phyloP scores from a whole-genome alignment of 1,140 invertebrate species.

The Diuraphis noxia region DNA sequence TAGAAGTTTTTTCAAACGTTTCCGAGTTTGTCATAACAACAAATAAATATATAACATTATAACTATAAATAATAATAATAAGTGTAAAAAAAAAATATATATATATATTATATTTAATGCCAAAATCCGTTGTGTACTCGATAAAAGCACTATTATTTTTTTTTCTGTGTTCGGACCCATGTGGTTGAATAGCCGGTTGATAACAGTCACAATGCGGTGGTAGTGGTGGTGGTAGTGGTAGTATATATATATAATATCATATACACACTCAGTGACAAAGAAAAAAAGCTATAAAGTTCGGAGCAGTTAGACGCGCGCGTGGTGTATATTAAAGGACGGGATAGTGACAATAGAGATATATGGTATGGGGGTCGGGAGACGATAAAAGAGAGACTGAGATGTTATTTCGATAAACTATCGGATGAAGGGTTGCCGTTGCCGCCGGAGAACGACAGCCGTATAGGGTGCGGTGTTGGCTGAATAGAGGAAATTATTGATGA shows the following conservation, averaged over 20 bases:
- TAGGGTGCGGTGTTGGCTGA: not conserved
- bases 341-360: slow-evolving; percentile 3
- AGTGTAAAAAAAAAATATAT: not conserved
- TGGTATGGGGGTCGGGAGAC: not conserved
- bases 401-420: slow-evolving; percentile 50
- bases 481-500: slow-evolving; percentile 50
- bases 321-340: slow-evolving; percentile 33
- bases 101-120: not conserved
- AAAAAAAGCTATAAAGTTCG: slow-evolving; percentile 33
- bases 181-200: not conserved
- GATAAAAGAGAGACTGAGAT: slow-evolving; percentile 49
- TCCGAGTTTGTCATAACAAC: not conserved
- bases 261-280: not conserved
- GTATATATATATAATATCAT: not conserved
- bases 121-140: not conserved
- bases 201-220: not conserved
- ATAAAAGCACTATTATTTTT: not conserved
- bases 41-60: not conserved
- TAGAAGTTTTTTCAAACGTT: not conserved
- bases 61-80: not conserved
- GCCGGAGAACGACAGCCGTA: not conserved
- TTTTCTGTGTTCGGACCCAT: not conserved
- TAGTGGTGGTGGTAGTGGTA: not conserved
- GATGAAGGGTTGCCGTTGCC: slow-evolving; percentile 24
- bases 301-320: not conserved